Evolutionary conservation across 2,113 vertebrate species (phyloP).

Genomic region (Anoplopoma fimbria): DNA sequence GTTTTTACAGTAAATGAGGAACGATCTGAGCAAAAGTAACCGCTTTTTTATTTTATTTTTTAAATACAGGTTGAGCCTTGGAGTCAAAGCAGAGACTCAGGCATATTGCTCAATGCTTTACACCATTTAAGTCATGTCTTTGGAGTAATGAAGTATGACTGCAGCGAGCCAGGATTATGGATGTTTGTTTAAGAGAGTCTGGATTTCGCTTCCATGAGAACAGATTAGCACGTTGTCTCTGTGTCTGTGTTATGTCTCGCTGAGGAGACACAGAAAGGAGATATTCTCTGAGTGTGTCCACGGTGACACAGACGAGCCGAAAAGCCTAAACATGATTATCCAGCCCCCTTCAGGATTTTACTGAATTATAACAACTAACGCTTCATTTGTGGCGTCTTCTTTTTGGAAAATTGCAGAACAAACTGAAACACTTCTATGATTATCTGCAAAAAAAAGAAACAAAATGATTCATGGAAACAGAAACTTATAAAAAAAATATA

Average conservation of each 20-base stretch:
- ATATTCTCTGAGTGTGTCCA: conserved; percentile 49
- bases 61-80: conserved; percentile 34
- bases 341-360: conserved; percentile 44
- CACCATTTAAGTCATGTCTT: conserved; percentile 40
- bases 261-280: conserved; percentile 52
- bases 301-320: conserved; percentile 42
- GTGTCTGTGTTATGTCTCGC: conserved; percentile 69
- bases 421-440: conserved; percentile 16
- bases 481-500: not conserved
- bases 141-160: conserved; percentile 64
- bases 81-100: conserved; percentile 24
- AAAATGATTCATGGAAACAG: not conserved
- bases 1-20: conserved; percentile 54
- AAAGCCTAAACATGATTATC: conserved; percentile 61
- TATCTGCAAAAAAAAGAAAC: not conserved
- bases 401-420: conserved; percentile 31
- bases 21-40: conserved; percentile 29
- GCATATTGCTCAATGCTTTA: conserved; percentile 18
- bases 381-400: conserved; percentile 23
- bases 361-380: conserved; percentile 37
- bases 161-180: conserved; percentile 66
- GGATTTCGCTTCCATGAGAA: conserved; percentile 65
- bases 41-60: not conserved
- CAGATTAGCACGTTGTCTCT: conserved; percentile 68
- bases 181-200: conserved; percentile 70